Evolutionary conservation across 2,113 vertebrate species (phyloP).

Genomic region (Irena cyanogastra): DNA sequence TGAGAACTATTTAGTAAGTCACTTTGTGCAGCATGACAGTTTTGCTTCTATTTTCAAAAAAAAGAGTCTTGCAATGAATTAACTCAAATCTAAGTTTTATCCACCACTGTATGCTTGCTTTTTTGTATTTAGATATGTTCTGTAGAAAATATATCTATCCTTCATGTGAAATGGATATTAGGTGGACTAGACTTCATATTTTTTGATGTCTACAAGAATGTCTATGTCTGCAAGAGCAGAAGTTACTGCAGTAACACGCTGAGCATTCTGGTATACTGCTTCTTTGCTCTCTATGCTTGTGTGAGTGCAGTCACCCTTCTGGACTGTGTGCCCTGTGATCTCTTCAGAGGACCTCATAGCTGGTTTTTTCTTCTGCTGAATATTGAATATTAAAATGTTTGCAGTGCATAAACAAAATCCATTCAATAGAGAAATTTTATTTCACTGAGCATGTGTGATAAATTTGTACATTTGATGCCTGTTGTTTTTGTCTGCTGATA

Average conservation of each 20-base stretch:
- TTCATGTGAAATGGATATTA: background rate
- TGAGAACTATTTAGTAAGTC: background rate
- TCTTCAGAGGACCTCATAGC: background rate
- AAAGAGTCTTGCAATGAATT: background rate
- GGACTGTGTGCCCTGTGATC: background rate
- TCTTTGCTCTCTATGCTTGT: background rate
- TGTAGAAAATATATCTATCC: background rate
- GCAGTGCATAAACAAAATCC: background rate
- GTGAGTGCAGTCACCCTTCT: background rate
- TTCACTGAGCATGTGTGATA: background rate
- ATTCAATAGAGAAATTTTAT: background rate
- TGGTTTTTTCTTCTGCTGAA: background rate
- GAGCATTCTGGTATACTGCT: background rate
- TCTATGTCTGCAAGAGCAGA: background rate
- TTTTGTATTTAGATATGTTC: background rate
- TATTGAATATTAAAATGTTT: background rate
- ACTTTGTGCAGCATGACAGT: background rate
- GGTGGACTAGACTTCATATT: background rate
- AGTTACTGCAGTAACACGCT: background rate
- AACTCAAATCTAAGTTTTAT: background rate
- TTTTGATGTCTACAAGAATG: background rate
- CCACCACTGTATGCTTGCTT: background rate
- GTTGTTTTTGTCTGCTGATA: background rate
- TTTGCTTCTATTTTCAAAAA: background rate
- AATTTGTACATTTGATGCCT: background rate